phyloP scores from a whole-genome alignment of 2,113 vertebrate species.

The Leiothrix lutea region DNA sequence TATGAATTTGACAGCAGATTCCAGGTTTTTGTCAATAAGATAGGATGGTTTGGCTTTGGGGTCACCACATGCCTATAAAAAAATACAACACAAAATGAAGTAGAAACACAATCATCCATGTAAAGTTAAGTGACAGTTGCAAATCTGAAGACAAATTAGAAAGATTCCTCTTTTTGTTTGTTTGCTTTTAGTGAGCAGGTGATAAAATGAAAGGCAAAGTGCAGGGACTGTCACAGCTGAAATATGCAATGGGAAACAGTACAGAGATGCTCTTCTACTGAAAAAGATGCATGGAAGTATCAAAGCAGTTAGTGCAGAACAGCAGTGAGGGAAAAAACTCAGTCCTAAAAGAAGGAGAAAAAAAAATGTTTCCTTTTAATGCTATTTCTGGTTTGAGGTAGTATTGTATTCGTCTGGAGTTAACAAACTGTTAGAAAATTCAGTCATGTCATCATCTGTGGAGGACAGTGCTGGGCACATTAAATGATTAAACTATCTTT shows the following conservation, averaged over 20 bases:
- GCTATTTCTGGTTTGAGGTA: conserved; percentile 75
- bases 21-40: conserved; percentile 97
- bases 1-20: conserved; percentile 98
- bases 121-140: conserved; percentile 36
- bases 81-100: conserved; percentile 65
- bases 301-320: conserved; percentile 84
- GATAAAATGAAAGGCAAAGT: conserved; percentile 84
- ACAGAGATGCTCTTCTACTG: conserved; percentile 83
- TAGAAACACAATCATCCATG: conserved; percentile 48
- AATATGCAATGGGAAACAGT: conserved; percentile 81
- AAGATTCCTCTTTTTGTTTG: conserved; percentile 45
- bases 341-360: conserved; percentile 75
- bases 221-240: conserved; percentile 82
- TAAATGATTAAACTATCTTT: conserved; percentile 39
- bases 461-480: conserved; percentile 51
- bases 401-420: conserved; percentile 74
- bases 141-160: conserved; percentile 72
- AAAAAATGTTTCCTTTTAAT: conserved; percentile 53
- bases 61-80: conserved; percentile 91
- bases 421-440: conserved; percentile 72
- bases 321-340: conserved; percentile 79
- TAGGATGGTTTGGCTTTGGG: conserved; percentile 99
- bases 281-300: conserved; percentile 80
- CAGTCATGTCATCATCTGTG: conserved; percentile 43
- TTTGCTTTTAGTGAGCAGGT: conserved; percentile 74